phyloP scores from a whole-genome alignment of 1,140 invertebrate species.

The Lasioglossum baleicum region DNA sequence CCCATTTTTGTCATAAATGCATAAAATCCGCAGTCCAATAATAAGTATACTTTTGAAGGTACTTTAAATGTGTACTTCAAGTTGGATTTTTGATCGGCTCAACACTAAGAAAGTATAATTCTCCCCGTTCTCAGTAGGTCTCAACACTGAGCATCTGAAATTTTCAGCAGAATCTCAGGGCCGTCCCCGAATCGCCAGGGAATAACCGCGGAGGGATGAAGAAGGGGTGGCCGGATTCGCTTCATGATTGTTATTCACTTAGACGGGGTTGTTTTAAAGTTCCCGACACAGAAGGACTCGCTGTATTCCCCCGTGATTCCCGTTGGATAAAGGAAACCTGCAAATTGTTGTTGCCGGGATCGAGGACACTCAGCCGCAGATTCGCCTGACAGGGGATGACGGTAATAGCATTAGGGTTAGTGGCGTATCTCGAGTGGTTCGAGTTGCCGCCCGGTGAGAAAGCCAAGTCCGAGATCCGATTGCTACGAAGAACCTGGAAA shows the following conservation, averaged over 20 bases:
- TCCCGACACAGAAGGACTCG: constrained; percentile 30
- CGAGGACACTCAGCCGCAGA: constrained; percentile 60
- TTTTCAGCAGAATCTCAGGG: neutral
- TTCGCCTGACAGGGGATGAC: constrained; percentile 48
- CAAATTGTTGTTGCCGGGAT: constrained; percentile 61
- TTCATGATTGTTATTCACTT: constrained; percentile 51
- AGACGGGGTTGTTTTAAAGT: constrained; percentile 57
- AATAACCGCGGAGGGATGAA: neutral
- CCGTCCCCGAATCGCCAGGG: neutral
- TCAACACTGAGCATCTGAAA: neutral
- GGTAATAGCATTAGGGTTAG: constrained; percentile 68
- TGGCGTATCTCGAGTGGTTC: constrained; percentile 65
- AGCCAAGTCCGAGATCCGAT: neutral
- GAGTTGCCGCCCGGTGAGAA: neutral
- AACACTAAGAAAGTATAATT: too few species aligned
- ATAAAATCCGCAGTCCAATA: too few species aligned
- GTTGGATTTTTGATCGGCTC: too few species aligned
- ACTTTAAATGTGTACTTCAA: too few species aligned
- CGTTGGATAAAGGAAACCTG: constrained; percentile 58
- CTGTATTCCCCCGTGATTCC: constrained; percentile 54
- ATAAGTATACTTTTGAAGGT: too few species aligned
- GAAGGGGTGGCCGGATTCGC: constrained; percentile 7
- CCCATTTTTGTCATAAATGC: too few species aligned
- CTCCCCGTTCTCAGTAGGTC: too few species aligned
- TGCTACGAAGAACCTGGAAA: constrained; percentile 36